Evolutionary conservation across 2,888 invertebrate genomes (phyloP).

Genomic region (Penaeus monodon): DNA sequence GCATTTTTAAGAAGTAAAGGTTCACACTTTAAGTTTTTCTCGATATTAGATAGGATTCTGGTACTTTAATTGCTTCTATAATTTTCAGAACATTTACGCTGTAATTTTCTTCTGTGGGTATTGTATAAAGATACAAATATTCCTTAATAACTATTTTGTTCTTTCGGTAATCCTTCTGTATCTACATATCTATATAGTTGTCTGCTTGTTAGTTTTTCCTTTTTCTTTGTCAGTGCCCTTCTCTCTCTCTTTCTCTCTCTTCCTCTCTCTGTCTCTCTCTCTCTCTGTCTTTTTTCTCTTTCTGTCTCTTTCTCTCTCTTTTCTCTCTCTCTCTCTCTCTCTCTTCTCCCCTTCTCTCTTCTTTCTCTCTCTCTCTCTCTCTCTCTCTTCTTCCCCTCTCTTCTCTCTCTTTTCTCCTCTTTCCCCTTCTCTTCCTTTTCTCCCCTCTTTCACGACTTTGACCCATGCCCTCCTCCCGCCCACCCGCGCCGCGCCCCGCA

Average conservation of each 20-base stretch:
- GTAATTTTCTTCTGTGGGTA: too few relatives aligned
- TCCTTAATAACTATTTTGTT: too few relatives aligned
- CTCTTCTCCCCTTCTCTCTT: neutral
- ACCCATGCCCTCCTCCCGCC: neutral
- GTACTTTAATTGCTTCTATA: too few relatives aligned
- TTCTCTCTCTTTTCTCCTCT: neutral
- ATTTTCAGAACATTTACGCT: too few relatives aligned
- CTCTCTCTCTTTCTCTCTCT: conserved; percentile 21
- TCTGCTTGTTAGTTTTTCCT: too few relatives aligned
- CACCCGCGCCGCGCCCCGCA: conserved; percentile 38
- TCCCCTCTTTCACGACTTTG: neutral
- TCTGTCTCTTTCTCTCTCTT: too few relatives aligned
- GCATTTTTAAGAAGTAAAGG: too few relatives aligned
- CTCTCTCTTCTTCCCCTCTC: neutral
- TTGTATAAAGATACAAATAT: too few relatives aligned
- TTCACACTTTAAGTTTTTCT: too few relatives aligned
- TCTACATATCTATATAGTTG: neutral
- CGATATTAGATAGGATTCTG: too few relatives aligned
- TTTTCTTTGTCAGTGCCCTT: neutral
- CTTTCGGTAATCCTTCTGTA: too few relatives aligned
- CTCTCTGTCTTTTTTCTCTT: neutral
- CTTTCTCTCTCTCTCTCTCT: conserved; percentile 1
- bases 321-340: neutral
- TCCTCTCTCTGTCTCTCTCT: neutral
- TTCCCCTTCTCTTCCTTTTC: neutral